phyloP scores from a whole-genome alignment of 1,140 invertebrate genomes.

The Drosophila kohkoa region DNA sequence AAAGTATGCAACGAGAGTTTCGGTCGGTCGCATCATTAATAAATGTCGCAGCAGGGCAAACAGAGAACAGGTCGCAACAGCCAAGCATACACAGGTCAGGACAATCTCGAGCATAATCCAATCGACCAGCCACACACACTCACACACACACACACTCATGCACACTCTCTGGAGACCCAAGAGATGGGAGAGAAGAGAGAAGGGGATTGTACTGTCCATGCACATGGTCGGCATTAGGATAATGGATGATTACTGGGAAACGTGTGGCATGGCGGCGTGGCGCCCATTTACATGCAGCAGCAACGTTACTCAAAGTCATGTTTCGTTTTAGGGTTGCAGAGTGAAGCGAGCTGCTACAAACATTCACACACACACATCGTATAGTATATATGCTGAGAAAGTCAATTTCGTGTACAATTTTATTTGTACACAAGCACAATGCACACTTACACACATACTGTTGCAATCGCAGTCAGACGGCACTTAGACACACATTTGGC shows the following conservation, averaged over 20 bases:
- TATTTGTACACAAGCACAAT: constrained; percentile 69
- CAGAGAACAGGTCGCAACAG: constrained; percentile 6
- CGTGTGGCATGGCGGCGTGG: constrained; percentile 73
- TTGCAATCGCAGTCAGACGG: constrained; percentile 14
- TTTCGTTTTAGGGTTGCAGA: constrained; percentile 61
- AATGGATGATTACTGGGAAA: constrained; percentile 80
- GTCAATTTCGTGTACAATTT: constrained; percentile 82
- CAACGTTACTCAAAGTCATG: constrained; percentile 81
- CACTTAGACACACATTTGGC: constrained; percentile 73
- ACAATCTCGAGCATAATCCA: constrained; percentile 63
- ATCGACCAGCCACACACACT: constrained; percentile 61
- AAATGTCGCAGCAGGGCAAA: constrained; percentile 59
- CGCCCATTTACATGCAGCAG: constrained; percentile 79
- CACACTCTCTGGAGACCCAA: constrained; percentile 51
- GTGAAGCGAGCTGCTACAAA: constrained; percentile 26
- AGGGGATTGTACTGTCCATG: constrained; percentile 36
- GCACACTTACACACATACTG: constrained; percentile 26
- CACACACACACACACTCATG: constrained; percentile 25
- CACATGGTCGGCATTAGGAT: constrained; percentile 77
- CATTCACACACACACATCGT: neutral
- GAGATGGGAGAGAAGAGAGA: neutral
- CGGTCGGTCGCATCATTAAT: constrained; percentile 62
- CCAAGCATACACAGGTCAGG: constrained; percentile 7
- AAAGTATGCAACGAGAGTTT: constrained; percentile 58
- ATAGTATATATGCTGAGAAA: constrained; percentile 39